These are phyloP conservation scores for Maniola jurtina DNA, from an alignment of 1,140 invertebrate genomes.

Conservation along the genomic window DNA sequence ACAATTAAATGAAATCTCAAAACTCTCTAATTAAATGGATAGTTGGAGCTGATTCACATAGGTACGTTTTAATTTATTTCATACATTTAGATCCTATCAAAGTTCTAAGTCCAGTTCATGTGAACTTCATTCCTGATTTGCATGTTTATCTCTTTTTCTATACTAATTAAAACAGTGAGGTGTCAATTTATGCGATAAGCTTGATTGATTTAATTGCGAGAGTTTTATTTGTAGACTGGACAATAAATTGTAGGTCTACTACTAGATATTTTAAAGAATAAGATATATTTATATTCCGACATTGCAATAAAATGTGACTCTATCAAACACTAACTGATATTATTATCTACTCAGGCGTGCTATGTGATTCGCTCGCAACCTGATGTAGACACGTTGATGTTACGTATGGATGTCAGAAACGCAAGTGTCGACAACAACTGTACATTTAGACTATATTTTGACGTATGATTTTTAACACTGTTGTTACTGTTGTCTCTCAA, in stretches of 20 bases:
- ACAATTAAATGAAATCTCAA: background rate
- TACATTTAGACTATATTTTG: no score
- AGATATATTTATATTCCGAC: no score
- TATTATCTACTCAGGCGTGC: no score
- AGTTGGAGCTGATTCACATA: constrained; percentile 7
- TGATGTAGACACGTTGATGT: no score
- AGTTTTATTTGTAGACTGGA: background rate
- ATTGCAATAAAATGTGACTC: no score
- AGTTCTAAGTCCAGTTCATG: constrained; percentile 19
- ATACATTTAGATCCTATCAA: constrained; percentile 22
- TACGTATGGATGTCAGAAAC: no score
- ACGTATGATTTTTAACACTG: no score
- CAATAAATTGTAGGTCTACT: background rate
- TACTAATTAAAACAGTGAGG: constrained; percentile 28
- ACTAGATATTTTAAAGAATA: background rate
- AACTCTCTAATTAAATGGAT: background rate
- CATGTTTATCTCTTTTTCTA: constrained; percentile 27
- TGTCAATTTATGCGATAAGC: constrained; percentile 22
- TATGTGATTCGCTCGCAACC: no score
- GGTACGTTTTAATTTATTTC: constrained; percentile 25
- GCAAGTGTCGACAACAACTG: no score
- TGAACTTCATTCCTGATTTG: constrained; percentile 27
- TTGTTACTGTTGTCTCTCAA: no score
- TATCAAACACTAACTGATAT: no score
- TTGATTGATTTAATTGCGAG: constrained; percentile 22